Conservation (phyloP, 2,888 invertebrate species). For the Lithodes maja region DNA sequence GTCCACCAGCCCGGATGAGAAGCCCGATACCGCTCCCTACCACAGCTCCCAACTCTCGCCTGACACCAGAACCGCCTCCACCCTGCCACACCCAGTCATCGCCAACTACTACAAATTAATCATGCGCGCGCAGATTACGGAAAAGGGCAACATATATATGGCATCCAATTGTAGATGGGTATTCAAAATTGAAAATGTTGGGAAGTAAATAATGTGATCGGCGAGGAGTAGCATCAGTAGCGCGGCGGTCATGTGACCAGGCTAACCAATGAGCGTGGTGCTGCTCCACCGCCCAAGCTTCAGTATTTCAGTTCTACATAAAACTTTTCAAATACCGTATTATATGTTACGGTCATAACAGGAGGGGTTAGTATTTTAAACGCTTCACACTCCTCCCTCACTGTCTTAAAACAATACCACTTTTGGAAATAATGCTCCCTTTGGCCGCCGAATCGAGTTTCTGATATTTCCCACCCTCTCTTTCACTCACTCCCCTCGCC, state of each 20-base stretch:
- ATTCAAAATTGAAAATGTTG: background rate
- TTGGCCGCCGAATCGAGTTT: too few species aligned
- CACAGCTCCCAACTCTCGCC: constrained; percentile 27
- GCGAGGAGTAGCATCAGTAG: constrained; percentile 29
- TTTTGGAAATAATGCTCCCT: too few species aligned
- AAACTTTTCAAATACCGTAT: background rate
- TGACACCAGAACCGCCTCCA: background rate
- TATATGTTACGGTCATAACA: background rate
- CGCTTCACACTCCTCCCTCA: too few species aligned
- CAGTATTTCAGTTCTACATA: background rate
- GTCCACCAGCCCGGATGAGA: constrained; percentile 11
- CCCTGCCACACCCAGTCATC: background rate
- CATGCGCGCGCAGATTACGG: background rate
- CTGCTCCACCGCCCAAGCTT: constrained; percentile 6
- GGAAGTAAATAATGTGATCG: background rate
- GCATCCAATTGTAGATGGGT: background rate
- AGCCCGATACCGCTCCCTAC: constrained; percentile 27
- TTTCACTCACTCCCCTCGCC: too few species aligned
- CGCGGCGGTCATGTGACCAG: constrained; percentile 25
- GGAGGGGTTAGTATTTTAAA: background rate
- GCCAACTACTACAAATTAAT: background rate
- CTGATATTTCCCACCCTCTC: too few species aligned
- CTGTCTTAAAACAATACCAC: too few species aligned
- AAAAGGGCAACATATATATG: background rate
- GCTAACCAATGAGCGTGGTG: constrained; percentile 18